Percentiles rank a stretch among this genome's conserved stretches.
These are phyloP conservation scores for Rhyacichthys aspro DNA, from an alignment of 2,797 vertebrate species.

Conservation along the genomic window DNA sequence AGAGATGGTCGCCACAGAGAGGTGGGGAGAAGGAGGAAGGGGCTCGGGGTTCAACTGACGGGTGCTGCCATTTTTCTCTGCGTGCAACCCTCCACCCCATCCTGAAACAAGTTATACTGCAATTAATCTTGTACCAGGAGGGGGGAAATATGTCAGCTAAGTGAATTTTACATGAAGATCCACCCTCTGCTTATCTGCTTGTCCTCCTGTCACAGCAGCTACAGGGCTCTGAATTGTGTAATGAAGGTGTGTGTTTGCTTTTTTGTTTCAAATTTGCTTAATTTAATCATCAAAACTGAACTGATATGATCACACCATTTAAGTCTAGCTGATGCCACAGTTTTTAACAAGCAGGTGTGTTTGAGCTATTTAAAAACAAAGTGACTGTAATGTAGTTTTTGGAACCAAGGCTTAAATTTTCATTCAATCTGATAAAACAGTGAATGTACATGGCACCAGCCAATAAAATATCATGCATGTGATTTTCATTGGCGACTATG, in stretches of 20 bases:
- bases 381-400: no score
- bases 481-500: background rate
- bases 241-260: constrained; percentile 25
- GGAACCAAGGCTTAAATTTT: no score
- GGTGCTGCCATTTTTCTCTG: constrained; percentile 69
- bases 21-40: constrained; percentile 57
- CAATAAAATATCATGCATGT: no score
- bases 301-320: no score
- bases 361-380: no score
- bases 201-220: constrained; percentile 65
- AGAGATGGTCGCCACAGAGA: constrained; percentile 74
- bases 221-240: constrained; percentile 35
- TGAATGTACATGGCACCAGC: no score
- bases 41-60: constrained; percentile 35
- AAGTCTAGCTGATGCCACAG: no score
- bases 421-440: no score
- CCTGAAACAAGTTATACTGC: constrained; percentile 82
- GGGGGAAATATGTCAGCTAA: constrained; percentile 83
- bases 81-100: constrained; percentile 49
- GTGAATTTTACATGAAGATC: constrained; percentile 87
- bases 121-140: constrained; percentile 83
- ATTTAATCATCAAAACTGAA: no score
- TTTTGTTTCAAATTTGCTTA: no score
- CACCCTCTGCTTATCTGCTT: constrained; percentile 73
- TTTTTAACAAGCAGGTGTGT: no score